Base-by-base conservation (phyloP, 2,888 invertebrate genomes). In the Bombyx huttoni region DNA sequence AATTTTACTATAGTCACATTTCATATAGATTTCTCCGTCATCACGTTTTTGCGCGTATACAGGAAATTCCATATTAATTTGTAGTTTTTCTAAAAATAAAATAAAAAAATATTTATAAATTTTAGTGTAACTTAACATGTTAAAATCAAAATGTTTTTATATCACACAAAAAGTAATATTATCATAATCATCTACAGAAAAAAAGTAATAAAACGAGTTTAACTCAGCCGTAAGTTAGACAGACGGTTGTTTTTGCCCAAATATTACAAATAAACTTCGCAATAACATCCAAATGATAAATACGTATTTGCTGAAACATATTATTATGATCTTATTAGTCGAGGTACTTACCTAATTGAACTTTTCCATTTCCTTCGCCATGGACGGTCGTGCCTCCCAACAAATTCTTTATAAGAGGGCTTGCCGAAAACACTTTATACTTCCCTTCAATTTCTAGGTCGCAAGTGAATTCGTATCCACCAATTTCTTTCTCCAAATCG, bases 11-110 rank as follows among this genome's bases (percentile, higher is more conserved):
- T 64, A 64, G 47, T 62, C 56, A 52, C 68, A 62, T 53, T 67
- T 64, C 12, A 79, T 62, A 51, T 76, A 77, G 12, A 68, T 68
- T 46, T 77, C 72, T 5, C 72, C 78, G 51, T 78, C 62, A 7
- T 62, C 60, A 13, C 63, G 62, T 13, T 58, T 68, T 55, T 66
- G 72, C 8, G 63, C 60, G 7, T 61, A 58, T 33, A 73, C 59
- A 0, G 73, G 71, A 35, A 68, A 72, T 13, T 66, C 64, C 7
- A 72, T 65, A 13, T 55, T 62, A n/a, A 80, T 33, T 9, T 58
- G 58, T 3, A 76, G 48, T 48, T 76, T 59, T 33, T 70, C 76
- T 77, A 61, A 8, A 67, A 70, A 49, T 50, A 46, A 54, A 51
- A 52, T 24, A 3, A 5, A 24, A 24, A 24, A 24, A 24, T 24